Percentiles rank a stretch among this genome's conserved stretches.
These are phyloP conservation scores for Gopherus flavomarginatus DNA, from an alignment of 2,113 vertebrate species.

Conservation along the genomic window DNA sequence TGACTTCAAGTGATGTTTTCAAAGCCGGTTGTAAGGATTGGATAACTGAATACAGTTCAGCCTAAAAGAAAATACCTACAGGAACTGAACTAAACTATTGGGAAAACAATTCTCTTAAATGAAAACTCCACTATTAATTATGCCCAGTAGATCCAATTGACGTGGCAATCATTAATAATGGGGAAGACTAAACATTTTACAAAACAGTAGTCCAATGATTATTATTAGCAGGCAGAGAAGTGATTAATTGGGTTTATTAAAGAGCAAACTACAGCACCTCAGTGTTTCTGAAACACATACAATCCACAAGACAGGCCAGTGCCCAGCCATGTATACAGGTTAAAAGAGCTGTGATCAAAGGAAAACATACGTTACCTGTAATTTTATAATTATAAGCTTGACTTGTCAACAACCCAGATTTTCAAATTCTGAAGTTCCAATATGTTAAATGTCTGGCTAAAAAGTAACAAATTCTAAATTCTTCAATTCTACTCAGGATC, in stretches of 20 bases:
- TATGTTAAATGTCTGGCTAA: not conserved
- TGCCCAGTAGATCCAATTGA: not conserved
- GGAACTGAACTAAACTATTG: not conserved
- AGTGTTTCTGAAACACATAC: not conserved
- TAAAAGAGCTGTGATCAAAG: not conserved
- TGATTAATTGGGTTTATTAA: not conserved
- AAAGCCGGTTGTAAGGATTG: not conserved
- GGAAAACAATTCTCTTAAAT: slow-evolving; percentile 2
- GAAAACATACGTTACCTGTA: fast-evolving
- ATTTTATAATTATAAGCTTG: not conserved
- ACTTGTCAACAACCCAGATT: not conserved
- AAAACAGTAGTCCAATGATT: not conserved
- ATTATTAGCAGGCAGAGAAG: not conserved
- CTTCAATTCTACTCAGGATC: not conserved
- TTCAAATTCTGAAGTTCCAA: not conserved
- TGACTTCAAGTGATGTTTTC: not conserved
- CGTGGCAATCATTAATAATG: not conserved
- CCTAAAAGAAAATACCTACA: not conserved
- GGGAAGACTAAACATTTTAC: not conserved
- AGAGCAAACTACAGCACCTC: fast-evolving
- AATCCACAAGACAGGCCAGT: not conserved
- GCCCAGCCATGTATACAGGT: not conserved
- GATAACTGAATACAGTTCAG: not conserved
- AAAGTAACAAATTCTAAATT: not conserved
- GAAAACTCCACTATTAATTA: not conserved